phyloP scores from a whole-genome alignment of 2,888 invertebrate genomes.

The Fragum fragum region DNA sequence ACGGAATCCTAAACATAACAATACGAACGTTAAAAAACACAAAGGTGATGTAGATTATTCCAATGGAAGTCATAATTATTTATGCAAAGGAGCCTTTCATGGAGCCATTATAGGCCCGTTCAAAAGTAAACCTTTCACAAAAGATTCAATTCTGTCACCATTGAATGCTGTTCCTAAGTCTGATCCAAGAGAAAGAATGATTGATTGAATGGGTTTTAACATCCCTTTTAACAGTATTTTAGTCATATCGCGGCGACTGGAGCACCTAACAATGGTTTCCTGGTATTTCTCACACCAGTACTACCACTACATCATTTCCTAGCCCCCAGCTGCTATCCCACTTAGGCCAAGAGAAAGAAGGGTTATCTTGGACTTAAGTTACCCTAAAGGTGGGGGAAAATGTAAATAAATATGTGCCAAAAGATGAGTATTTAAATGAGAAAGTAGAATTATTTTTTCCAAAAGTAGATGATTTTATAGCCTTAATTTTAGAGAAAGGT shows the following conservation, averaged over 20 bases:
- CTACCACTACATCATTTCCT: too few relatives aligned
- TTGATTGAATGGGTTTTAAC: too few relatives aligned
- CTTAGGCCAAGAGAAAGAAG: too few relatives aligned
- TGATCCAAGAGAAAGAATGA: constrained; percentile 14
- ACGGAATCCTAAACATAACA: neutral
- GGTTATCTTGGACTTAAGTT: constrained; percentile 21
- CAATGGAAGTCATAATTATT: neutral
- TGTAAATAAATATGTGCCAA: constrained; percentile 13
- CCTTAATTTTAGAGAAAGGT: constrained; percentile 2
- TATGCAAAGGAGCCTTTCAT: neutral
- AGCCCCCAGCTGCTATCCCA: too few relatives aligned
- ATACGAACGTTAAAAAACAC: neutral
- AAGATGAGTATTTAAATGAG: constrained; percentile 19
- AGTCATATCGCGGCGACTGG: too few relatives aligned
- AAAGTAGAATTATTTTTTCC: constrained; percentile 6
- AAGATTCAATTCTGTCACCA: neutral
- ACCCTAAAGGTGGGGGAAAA: neutral
- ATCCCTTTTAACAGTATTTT: too few relatives aligned
- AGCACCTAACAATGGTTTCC: too few relatives aligned
- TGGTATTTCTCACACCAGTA: too few relatives aligned
- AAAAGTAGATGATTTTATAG: constrained; percentile 21
- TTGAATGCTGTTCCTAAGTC: constrained; percentile 29
- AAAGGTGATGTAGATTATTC: neutral
- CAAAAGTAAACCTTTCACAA: constrained; percentile 7
- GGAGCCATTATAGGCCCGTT: constrained; percentile 18